Conservation (phyloP, 2,797 vertebrate genomes). For the Schizopygopsis pylzovi region DNA sequence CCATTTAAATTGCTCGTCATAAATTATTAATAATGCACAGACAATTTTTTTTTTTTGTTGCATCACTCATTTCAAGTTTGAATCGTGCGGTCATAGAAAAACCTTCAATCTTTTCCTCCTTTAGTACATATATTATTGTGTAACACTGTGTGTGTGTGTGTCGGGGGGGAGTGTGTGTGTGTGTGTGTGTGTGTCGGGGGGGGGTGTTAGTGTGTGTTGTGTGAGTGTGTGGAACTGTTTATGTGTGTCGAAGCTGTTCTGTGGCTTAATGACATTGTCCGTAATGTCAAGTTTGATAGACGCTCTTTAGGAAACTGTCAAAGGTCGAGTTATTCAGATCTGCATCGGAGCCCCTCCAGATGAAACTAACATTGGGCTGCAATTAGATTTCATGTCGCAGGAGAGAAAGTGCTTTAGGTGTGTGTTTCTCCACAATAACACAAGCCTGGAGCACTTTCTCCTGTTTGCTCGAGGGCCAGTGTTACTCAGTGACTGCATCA, state of each 20-base stretch:
- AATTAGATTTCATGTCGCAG: accelerated
- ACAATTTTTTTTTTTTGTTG: background rate
- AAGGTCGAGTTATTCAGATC: no score
- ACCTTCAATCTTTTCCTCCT: background rate
- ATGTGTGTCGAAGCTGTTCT: background rate
- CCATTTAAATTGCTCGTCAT: background rate
- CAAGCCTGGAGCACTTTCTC: background rate
- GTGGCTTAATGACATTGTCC: no score
- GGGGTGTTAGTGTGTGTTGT: no score
- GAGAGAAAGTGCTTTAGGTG: background rate
- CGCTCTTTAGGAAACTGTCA: no score
- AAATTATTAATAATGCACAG: background rate
- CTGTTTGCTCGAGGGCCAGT: no score
- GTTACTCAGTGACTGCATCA: no score
- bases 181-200: no score
- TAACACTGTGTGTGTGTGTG: background rate
- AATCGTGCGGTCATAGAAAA: background rate
- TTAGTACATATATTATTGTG: background rate
- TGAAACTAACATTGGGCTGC: no score
- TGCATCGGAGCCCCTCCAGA: no score
- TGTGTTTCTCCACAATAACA: background rate
- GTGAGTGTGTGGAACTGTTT: no score
- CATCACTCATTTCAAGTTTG: background rate
- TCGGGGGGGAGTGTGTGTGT: no score
- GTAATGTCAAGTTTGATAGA: background rate